Conservation (phyloP, 2,113 vertebrate species). For the Polyodon spathula region DNA sequence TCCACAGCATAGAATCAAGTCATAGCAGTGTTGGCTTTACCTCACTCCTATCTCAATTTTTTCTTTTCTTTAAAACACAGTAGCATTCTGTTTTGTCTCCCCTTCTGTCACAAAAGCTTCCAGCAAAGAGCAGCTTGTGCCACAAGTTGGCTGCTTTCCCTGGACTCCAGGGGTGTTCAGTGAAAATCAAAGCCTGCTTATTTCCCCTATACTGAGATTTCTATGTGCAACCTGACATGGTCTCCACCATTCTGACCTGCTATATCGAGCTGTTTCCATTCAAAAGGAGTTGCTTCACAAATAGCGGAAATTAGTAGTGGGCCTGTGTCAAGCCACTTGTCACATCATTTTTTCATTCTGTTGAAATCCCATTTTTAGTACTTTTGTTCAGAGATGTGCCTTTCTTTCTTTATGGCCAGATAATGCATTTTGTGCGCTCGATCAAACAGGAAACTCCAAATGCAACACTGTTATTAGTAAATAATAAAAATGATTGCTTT, state of each 20-base stretch:
- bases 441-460: slow-evolving; percentile 39
- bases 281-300: slow-evolving; percentile 63
- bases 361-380: slow-evolving; percentile 65
- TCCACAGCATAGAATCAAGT: slow-evolving; percentile 2
- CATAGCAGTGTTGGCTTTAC: slow-evolving; percentile 25
- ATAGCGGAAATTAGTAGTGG: slow-evolving; percentile 69
- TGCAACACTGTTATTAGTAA: slow-evolving; percentile 60
- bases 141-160: slow-evolving; percentile 59
- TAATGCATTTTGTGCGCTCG: slow-evolving; percentile 60
- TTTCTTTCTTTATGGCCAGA: slow-evolving; percentile 45
- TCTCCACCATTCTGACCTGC: slow-evolving; percentile 55
- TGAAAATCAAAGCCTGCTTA: slow-evolving; percentile 67
- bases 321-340: slow-evolving; percentile 69
- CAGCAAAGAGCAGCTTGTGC: slow-evolving; percentile 69
- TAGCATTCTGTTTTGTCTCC: slow-evolving; percentile 40
- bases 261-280: slow-evolving; percentile 63
- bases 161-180: slow-evolving; percentile 47
- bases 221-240: slow-evolving; percentile 58
- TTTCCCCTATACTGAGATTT: slow-evolving; percentile 47
- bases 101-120: slow-evolving; percentile 56
- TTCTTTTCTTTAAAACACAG: slow-evolving; percentile 42
- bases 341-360: slow-evolving; percentile 77
- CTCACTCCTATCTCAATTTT: slow-evolving; percentile 38
- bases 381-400: slow-evolving; percentile 53
- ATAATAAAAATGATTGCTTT: slow-evolving; percentile 65